These are phyloP conservation scores for Drosophila mayaguana DNA, from an alignment of 2,888 invertebrate genomes.

Conservation along the genomic window DNA sequence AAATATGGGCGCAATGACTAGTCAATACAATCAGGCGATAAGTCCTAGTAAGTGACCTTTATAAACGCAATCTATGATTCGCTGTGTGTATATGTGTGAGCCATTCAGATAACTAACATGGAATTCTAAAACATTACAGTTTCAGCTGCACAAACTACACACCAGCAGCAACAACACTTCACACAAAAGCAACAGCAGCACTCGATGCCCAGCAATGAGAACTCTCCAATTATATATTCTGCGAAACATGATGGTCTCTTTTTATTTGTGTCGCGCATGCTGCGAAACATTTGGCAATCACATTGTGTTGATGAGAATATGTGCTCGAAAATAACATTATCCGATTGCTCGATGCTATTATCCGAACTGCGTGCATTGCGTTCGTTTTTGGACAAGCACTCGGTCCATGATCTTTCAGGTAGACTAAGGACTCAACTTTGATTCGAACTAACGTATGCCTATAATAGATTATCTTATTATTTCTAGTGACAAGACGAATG, in stretches of 20 bases:
- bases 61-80: too few relatives aligned
- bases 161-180: constrained; percentile 42
- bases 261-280: constrained; percentile 94
- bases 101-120: background rate
- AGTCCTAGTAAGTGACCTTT: constrained; percentile 84
- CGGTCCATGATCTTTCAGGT: constrained; percentile 85
- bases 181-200: constrained; percentile 43
- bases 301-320: constrained; percentile 90
- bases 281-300: constrained; percentile 95
- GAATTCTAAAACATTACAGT: background rate
- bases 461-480: background rate
- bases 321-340: constrained; percentile 88
- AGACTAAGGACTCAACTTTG: constrained; percentile 12
- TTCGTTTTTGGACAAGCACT: constrained; percentile 90
- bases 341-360: constrained; percentile 90
- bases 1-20: constrained; percentile 40
- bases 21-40: constrained; percentile 84
- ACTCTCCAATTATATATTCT: constrained; percentile 86
- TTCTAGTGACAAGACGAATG: constrained; percentile 63
- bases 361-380: constrained; percentile 91
- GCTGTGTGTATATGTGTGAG: background rate
- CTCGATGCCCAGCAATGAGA: constrained; percentile 62
- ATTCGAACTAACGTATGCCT: background rate
- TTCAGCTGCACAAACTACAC: constrained; percentile 41
- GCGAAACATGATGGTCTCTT: constrained; percentile 97